Base-by-base conservation (phyloP, 1,140 invertebrate genomes). In the Panonychus citri region DNA sequence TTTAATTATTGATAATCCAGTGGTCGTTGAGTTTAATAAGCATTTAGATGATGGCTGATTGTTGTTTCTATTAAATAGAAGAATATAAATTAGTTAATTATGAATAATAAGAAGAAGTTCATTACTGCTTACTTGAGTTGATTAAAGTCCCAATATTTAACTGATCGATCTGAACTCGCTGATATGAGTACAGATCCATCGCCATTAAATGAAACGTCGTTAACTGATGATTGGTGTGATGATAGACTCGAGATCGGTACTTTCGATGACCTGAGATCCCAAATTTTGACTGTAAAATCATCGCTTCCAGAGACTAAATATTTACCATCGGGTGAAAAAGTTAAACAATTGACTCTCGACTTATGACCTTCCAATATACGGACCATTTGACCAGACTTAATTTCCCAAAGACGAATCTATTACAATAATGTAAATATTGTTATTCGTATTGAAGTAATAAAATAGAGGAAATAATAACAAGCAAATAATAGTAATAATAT, bases 251-350 rank as follows among this genome's bases (percentile, higher is more conserved):
- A 27, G 15, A 49, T 15, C 15, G 27, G 25, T 4, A 15, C n/a
- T 3, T 68, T 66, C 8, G 65, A 58, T 17, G 60, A 61, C 8
- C 21, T 13, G 52, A 71, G 58, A 54, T 72, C 69, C 69, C 69
- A 71, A 8, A 72, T 51, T 54, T 64, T 60, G 24, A 70, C 61
- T 50, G 62, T 57, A 21, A 64, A 51, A 51, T 70, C 69, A 54
- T 67, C 73, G 73, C 78, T 79, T 63, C 74, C 78, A 59, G 78
- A 76, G 10, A 79, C 80, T 40, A 83, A 62, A 62, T 75, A 76
- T 65, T 78, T 74, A 56, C 82, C 82, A 68, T 78, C 75, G 3
- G 78, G 77, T 65, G 78, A 80, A 68, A 83, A 83, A 1, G 75
- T 74, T 40, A 83, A 60, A 53, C 73, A 67, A 60, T 75, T 74